A percentile compares a stretch with the other conserved stretches of the same genome.
Evolutionary conservation across 2,113 vertebrate species (phyloP).

Genomic region (Poecile atricapillus): DNA sequence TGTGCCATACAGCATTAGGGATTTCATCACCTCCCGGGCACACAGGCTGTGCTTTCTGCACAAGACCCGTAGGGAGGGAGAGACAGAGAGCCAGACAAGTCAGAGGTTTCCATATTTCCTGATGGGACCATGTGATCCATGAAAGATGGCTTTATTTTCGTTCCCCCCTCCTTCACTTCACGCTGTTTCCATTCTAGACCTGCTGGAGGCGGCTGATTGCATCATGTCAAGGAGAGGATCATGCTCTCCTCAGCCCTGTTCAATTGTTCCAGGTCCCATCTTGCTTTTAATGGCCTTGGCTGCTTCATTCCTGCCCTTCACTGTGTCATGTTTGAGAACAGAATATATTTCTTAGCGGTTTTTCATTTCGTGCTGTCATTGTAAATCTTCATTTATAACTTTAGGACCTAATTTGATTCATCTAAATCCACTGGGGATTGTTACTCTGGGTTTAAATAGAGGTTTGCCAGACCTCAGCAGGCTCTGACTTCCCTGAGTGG

Average conservation of each 20-base stretch:
- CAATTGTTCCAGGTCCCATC: neutral
- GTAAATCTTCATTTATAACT: neutral
- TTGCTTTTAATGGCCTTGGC: neutral
- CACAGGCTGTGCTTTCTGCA: constrained; percentile 25
- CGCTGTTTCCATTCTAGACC: constrained; percentile 11
- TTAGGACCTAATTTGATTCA: neutral
- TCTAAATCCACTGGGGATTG: neutral
- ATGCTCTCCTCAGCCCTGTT: neutral
- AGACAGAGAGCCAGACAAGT: constrained; percentile 16
- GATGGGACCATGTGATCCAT: constrained; percentile 44
- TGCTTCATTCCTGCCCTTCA: neutral
- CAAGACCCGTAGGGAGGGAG: constrained; percentile 19
- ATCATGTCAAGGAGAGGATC: neutral
- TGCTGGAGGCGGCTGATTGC: constrained; percentile 5
- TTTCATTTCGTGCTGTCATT: neutral
- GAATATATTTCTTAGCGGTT: neutral
- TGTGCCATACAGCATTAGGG: constrained; percentile 38
- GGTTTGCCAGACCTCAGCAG: neutral
- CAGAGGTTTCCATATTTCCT: constrained; percentile 53
- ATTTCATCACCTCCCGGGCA: constrained; percentile 36
- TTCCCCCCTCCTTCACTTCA: neutral
- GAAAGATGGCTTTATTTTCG: constrained; percentile 56
- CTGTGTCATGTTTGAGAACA: neutral
- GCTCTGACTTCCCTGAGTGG: neutral
- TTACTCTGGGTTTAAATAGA: neutral